Evolutionary conservation across 2,797 vertebrate genomes (phyloP).

Genomic region (Lophius americanus): DNA sequence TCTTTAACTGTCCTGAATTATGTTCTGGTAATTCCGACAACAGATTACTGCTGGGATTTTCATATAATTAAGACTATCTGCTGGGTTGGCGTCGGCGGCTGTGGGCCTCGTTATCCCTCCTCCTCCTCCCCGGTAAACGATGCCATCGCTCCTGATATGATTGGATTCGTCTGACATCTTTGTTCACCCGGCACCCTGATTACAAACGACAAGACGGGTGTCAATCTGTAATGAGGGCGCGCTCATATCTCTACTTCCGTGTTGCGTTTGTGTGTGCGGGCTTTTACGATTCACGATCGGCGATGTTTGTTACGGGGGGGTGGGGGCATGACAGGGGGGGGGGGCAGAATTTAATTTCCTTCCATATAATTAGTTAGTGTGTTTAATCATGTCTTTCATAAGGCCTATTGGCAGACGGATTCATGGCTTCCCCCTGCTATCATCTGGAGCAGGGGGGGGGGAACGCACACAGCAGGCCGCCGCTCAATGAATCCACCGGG

Average conservation of each 20-base stretch:
- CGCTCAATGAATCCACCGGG: slow-evolving; percentile 50
- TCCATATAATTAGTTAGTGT: slow-evolving; percentile 93
- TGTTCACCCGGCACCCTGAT: slow-evolving; percentile 64
- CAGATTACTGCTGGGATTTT: slow-evolving; percentile 15
- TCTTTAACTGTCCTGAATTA: background rate
- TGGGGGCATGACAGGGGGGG: slow-evolving; percentile 59
- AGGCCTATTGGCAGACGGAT: slow-evolving; percentile 89
- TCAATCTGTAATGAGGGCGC: slow-evolving; percentile 41
- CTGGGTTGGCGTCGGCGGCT: slow-evolving; percentile 41
- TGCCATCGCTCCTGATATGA: slow-evolving; percentile 64
- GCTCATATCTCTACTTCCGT: slow-evolving; percentile 19
- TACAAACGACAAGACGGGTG: slow-evolving; percentile 61
- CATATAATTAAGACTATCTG: slow-evolving; percentile 21
- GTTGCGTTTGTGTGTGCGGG: slow-evolving; percentile 10
- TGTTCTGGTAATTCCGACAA: slow-evolving; percentile 12
- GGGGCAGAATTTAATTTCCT: slow-evolving; percentile 90
- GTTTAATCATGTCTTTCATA: slow-evolving; percentile 95
- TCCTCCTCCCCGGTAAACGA: slow-evolving; percentile 49
- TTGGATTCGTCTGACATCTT: slow-evolving; percentile 68
- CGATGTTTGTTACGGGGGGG: slow-evolving; percentile 73
- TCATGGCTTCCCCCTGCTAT: slow-evolving; percentile 81
- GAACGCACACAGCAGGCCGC: slow-evolving; percentile 17
- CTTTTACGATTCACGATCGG: slow-evolving; percentile 13
- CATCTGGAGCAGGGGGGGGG: slow-evolving; percentile 86
- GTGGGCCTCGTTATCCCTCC: slow-evolving; percentile 41